phyloP scores from a whole-genome alignment of 92 coral and sea anemone species.

The Porites rus region DNA sequence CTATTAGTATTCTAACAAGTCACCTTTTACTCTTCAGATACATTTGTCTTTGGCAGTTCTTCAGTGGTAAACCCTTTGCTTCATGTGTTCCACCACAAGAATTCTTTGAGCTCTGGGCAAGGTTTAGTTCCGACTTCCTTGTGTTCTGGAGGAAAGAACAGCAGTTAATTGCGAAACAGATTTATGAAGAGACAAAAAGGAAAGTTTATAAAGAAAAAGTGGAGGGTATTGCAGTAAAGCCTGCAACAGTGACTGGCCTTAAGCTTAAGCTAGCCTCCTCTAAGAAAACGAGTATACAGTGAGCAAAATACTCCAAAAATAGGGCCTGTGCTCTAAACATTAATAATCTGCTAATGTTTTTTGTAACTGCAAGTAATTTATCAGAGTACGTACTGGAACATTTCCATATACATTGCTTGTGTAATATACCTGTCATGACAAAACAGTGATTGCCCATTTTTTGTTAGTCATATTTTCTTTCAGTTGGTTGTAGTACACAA shows the following conservation, averaged over 20 bases:
- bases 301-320: not conserved
- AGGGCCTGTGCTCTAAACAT: too few species aligned
- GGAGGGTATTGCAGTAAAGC: constrained; percentile 75
- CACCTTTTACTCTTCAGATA: constrained; percentile 49
- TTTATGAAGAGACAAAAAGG: constrained; percentile 84
- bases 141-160: constrained; percentile 88
- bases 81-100: constrained; percentile 77
- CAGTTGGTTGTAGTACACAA: too few species aligned
- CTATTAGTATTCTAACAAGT: too few species aligned
- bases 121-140: constrained; percentile 78
- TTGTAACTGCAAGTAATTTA: too few species aligned
- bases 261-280: constrained; percentile 82
- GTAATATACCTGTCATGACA: too few species aligned
- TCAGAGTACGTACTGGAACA: too few species aligned
- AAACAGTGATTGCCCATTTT: too few species aligned
- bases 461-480: too few species aligned
- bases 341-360: too few species aligned
- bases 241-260: constrained; percentile 76
- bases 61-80: constrained; percentile 58
- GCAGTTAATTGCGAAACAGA: constrained; percentile 80
- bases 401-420: too few species aligned
- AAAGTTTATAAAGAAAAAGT: constrained; percentile 80
- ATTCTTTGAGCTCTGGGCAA: constrained; percentile 85
- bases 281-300: constrained; percentile 40
- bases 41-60: constrained; percentile 59